phyloP scores from a whole-genome alignment of 2,113 vertebrate species.

The Abramis brama region DNA sequence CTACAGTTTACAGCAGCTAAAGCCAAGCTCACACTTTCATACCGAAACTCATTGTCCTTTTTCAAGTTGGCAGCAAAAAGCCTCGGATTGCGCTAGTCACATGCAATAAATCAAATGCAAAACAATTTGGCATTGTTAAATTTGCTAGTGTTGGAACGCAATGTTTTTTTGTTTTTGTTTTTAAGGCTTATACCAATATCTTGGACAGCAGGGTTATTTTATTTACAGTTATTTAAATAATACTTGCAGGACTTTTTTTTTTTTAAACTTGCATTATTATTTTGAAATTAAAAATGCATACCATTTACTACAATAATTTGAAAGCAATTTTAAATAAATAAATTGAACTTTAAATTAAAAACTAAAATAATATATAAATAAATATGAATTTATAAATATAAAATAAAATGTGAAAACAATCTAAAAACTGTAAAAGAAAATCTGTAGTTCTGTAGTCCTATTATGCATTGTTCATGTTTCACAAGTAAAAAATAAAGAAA shows the following conservation, averaged over 20 bases:
- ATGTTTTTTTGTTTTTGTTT: background rate
- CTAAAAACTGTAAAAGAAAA: background rate
- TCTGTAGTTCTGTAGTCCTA: no score
- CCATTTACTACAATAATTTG: background rate
- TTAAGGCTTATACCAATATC: background rate
- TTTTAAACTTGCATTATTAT: background rate
- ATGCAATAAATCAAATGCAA: background rate
- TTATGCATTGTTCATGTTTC: background rate
- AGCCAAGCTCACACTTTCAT: background rate
- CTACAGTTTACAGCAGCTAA: background rate
- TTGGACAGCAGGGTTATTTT: background rate
- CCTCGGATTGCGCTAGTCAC: background rate
- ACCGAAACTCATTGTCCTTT: background rate
- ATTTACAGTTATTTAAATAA: no score
- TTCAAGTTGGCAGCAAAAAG: background rate
- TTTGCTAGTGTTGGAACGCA: background rate
- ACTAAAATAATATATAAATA: background rate
- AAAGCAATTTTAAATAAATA: background rate
- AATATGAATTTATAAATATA: background rate
- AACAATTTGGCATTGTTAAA: background rate
- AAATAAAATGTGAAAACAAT: background rate
- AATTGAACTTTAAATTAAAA: background rate
- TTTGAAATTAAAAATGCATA: background rate
- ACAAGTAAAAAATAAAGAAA: background rate
- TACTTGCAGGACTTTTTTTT: no score